These are phyloP conservation scores for Noctua comes DNA, from an alignment of 2,888 invertebrate genomes.

Conservation along the genomic window DNA sequence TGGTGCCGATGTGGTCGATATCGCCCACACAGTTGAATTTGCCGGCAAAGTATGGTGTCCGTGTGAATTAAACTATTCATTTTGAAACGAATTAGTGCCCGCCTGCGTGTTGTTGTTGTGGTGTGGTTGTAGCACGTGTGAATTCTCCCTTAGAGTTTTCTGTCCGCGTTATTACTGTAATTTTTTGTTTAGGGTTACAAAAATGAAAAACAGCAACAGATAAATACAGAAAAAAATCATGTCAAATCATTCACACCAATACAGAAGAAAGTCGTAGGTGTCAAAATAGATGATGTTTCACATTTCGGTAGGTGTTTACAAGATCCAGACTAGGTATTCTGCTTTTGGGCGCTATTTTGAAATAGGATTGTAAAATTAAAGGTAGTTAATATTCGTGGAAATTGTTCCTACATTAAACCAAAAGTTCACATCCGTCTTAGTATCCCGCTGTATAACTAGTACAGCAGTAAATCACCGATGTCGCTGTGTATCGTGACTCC, in stretches of 20 bases:
- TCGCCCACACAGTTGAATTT: too few relatives aligned
- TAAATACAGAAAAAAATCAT: background rate
- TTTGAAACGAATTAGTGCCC: background rate
- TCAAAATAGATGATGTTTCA: background rate
- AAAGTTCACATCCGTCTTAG: conserved; percentile 29
- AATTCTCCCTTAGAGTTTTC: background rate
- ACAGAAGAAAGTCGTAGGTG: background rate
- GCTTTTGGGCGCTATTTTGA: background rate
- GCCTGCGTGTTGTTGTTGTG: background rate
- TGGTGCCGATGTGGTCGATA: too few relatives aligned
- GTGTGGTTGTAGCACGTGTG: background rate
- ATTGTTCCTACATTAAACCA: background rate
- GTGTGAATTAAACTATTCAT: background rate
- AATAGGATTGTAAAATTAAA: background rate
- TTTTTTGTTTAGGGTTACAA: background rate
- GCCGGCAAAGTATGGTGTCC: too few relatives aligned
- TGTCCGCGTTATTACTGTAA: background rate
- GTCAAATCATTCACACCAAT: background rate
- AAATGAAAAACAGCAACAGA: background rate
- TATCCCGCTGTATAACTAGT: conserved; percentile 37
- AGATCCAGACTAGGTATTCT: background rate
- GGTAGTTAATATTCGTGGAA: background rate
- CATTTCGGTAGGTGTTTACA: background rate
- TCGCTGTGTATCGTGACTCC: conserved; percentile 47
- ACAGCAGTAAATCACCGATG: conserved; percentile 60